Evolutionary conservation across 2,888 invertebrate genomes (phyloP).

Genomic region (Arge pagana): DNA sequence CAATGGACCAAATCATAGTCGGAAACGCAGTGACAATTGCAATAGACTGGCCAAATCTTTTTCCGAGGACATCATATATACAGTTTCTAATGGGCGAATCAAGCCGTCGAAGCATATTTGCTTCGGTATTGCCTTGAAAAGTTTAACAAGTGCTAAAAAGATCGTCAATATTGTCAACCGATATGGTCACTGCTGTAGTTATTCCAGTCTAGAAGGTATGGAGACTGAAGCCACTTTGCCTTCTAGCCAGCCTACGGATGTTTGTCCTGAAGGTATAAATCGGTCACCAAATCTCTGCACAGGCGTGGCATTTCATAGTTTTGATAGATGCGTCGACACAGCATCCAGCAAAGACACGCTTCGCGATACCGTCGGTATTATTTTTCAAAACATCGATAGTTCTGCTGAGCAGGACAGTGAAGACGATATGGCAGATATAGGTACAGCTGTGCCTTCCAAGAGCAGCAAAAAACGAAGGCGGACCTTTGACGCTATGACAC

Average conservation of each 20-base stretch:
- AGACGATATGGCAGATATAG: too few relatives aligned
- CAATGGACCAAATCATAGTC: conserved; percentile 24
- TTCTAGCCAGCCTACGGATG: conserved; percentile 23
- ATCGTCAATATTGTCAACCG: conserved; percentile 42
- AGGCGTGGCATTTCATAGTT: conserved; percentile 42
- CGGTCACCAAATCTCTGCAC: conserved; percentile 31
- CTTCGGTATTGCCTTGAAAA: conserved; percentile 44
- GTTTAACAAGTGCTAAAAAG: conserved; percentile 40
- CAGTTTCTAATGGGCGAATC: conserved; percentile 33
- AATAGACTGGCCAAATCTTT: conserved; percentile 24
- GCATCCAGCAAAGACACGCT: conserved; percentile 42
- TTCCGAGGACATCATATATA: conserved; percentile 32
- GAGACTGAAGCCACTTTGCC: conserved; percentile 44
- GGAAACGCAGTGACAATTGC: conserved; percentile 17
- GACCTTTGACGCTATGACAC: conserved; percentile 22
- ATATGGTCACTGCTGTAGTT: conserved; percentile 45
- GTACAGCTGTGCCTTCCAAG: not conserved
- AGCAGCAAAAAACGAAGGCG: conserved; percentile 16
- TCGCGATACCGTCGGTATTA: conserved; percentile 29
- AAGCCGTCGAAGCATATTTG: conserved; percentile 40
- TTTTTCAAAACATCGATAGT: conserved; percentile 30
- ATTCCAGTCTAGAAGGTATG: conserved; percentile 44
- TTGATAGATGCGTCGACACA: conserved; percentile 45
- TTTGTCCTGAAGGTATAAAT: conserved; percentile 37
- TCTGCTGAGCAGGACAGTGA: not conserved